Evolutionary conservation across 2,797 vertebrate genomes (phyloP), one percentile per base, ranked within the genome.

Genomic region (Sebastes minor): DNA sequence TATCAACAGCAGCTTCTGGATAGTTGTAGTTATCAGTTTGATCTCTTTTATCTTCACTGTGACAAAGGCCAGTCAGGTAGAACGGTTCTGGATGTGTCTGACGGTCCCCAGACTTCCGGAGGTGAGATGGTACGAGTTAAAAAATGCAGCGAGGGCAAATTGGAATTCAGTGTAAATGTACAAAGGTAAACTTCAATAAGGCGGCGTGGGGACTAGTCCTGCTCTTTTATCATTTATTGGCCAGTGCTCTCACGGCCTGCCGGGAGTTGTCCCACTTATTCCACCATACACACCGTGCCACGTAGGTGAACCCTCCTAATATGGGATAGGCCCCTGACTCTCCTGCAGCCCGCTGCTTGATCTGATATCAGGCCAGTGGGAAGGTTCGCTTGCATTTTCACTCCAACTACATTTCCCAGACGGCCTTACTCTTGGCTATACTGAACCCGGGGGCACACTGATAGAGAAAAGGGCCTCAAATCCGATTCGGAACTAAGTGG

Each of bases 261-360:
- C 89, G 93, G 95, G 95, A 95, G 91, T 92, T 94, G 94, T 93
- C 93, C 94, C 92, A 95, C 91, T 95, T 95, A 92, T 94, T 94
- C 83, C 82, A 81, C 89, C 90, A 87, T 90, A 92, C 91, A 93
- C 92, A 86, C 87, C 80, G 70, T 81, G 91, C 89, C 90, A 93
- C 88, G 84, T 94, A 88, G 91, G 86, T 95, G 91, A 94, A 91
- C 89, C 80, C 85, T 88, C 88, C 89, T 91, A 91, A 92, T 90
- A 92, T 84, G 81, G 83, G 91, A 92, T 88, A 86, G 90, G 83
- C 78, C 82, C 72, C 76, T 89, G 82, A 74, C 80, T 91, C 83
- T 91, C 78, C 82, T 83, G 81, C 84, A 86, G 85, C 81, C 80
- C 53, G 71, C 82, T 84, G 85, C 89, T 83, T 78, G 86, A 94